These are phyloP conservation scores for Erynnis tages DNA, from an alignment of 2,888 invertebrate genomes.

Conservation along the genomic window DNA sequence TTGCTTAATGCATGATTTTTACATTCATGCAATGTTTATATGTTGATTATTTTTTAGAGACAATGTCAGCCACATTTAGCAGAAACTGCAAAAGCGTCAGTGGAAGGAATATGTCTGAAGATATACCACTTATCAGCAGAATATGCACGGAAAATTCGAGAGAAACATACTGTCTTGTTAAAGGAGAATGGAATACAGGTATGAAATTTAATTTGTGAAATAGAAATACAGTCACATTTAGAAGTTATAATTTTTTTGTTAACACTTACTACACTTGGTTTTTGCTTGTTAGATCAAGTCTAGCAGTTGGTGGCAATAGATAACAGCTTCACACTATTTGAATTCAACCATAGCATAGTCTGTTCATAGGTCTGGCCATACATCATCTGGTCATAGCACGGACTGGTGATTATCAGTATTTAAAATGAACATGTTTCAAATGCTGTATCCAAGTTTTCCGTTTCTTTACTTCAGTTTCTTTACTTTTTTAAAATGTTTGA, in stretches of 20 bases:
- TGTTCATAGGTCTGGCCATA: too few relatives aligned
- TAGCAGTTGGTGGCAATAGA: too few relatives aligned
- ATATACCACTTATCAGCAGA: slow-evolving; percentile 96
- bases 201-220: neutral
- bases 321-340: too few relatives aligned
- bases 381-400: too few relatives aligned
- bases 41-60: slow-evolving; percentile 70
- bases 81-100: slow-evolving; percentile 96
- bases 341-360: too few relatives aligned
- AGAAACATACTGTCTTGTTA: slow-evolving; percentile 91
- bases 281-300: too few relatives aligned
- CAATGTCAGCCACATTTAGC: slow-evolving; percentile 98
- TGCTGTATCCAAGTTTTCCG: neutral
- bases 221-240: too few relatives aligned
- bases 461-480: neutral
- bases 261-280: too few relatives aligned
- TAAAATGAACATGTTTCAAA: neutral
- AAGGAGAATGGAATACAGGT: slow-evolving; percentile 91
- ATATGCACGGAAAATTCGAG: slow-evolving; percentile 93
- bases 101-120: slow-evolving; percentile 97
- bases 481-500: neutral
- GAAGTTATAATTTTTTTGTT: too few relatives aligned
- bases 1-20: too few relatives aligned
- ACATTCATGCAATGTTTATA: slow-evolving; percentile 22
- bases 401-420: too few relatives aligned